Base-by-base conservation (phyloP, 2,113 vertebrate species). In the Barbus barbus region DNA sequence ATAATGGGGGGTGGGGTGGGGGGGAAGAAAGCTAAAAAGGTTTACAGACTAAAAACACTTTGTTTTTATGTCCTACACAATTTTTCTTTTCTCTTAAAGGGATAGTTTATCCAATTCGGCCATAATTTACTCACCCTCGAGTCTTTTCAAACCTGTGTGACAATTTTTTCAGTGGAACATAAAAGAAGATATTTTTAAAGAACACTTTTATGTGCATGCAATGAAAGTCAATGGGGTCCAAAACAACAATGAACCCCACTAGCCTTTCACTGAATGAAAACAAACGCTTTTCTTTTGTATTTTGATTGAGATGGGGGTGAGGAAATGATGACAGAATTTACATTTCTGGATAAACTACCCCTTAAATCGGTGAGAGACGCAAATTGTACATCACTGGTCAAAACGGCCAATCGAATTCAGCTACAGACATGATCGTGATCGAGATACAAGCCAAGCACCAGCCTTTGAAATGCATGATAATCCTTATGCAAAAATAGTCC, bases 401-500 rank as follows among this genome's bases (percentile, higher is more conserved):
- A 77, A 46, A 71, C 22, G 63, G 83, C 36, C 75, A 79, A 83
- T 74, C 44, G 14, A 65, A 83, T 74, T 84, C 80, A 73, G 77
- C 20, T 28, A 12, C 36, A 16, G 13, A 38, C 51, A 71, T 8
- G 56, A 82, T 24, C 78, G 7, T 72, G 41, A 28, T 75, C 58
- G 51, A 63, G 63, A 79, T 73, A 78, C 31, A 58, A 65, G 67
- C 73, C 71, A 84, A 87, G 83, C 83, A 78, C 56, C 53, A 67
- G 60, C n/a, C 83, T 82, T 71, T 72, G 69, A 69, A 81, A 81
- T 80, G 56, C 13, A 79, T 79, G 85, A 86, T 82, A 87, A 56
- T 86, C 85, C 78, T 48, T 78, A 88, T 94, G 93, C 90, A 94
- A 94, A 95, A 93, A 93, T 93, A 93, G 86, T 90, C 89, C 88